Conservation (phyloP, 1,140 invertebrate genomes). For the Lordiphosa clarofinis region DNA sequence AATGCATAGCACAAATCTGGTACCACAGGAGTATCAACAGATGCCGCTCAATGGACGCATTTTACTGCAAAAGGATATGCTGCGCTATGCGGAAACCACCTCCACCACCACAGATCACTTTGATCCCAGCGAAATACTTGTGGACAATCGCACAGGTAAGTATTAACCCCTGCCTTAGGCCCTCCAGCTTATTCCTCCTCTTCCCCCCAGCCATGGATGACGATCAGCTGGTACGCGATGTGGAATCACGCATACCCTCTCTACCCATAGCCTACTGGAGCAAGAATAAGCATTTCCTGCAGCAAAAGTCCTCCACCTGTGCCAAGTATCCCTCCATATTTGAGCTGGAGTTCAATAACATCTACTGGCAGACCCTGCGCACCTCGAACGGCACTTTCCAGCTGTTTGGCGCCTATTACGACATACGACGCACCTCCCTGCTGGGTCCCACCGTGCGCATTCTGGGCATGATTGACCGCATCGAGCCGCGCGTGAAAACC, state of each 20-base stretch:
- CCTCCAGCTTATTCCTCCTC: no score
- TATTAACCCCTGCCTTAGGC: not conserved
- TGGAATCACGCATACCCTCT: slow-evolving; percentile 88
- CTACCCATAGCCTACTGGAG: slow-evolving; percentile 92
- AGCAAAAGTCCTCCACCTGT: slow-evolving; percentile 86
- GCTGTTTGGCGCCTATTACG: slow-evolving; percentile 93
- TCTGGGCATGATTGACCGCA: slow-evolving; percentile 94
- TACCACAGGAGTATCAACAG: slow-evolving; percentile 67
- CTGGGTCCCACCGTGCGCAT: slow-evolving; percentile 91
- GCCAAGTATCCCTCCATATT: slow-evolving; percentile 91
- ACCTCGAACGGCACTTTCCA: slow-evolving; percentile 92
- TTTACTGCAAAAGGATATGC: slow-evolving; percentile 74
- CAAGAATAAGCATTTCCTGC: slow-evolving; percentile 86
- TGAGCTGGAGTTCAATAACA: slow-evolving; percentile 94
- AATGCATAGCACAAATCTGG: slow-evolving; percentile 74
- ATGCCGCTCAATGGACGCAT: slow-evolving; percentile 73
- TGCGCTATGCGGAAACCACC: slow-evolving; percentile 66
- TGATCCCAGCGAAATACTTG: slow-evolving; percentile 75
- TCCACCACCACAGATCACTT: slow-evolving; percentile 78
- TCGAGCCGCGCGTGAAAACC: slow-evolving; percentile 90
- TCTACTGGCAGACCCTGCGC: slow-evolving; percentile 92
- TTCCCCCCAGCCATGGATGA: slow-evolving; percentile 81
- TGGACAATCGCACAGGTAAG: slow-evolving; percentile 78
- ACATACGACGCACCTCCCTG: slow-evolving; percentile 87
- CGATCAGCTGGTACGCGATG: slow-evolving; percentile 87